A percentile compares a stretch with the other conserved stretches of the same genome.
phyloP scores from a whole-genome alignment of 2,888 invertebrate species.

The Amphipoea lucens region DNA sequence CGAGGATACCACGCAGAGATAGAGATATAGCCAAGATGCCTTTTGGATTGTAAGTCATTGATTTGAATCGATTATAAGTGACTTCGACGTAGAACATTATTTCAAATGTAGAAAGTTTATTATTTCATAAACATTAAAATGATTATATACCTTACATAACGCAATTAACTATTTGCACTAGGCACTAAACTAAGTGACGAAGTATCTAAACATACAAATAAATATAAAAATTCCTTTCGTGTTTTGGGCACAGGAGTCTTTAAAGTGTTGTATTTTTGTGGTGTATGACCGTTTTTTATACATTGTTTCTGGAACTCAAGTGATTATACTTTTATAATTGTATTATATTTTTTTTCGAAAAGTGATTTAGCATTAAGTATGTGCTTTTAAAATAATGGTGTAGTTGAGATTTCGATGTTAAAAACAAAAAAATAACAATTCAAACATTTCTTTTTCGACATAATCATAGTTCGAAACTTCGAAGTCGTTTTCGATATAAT shows the following conservation, averaged over 20 bases:
- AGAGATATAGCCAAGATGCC: conserved; percentile 71
- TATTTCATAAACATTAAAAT: not conserved
- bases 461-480: not conserved
- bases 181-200: not conserved
- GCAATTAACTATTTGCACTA: not conserved
- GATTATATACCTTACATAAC: not conserved
- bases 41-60: conserved; percentile 79
- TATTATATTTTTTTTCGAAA: not conserved
- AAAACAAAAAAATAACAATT: not conserved
- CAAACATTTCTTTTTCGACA: not conserved
- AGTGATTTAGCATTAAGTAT: too few species aligned
- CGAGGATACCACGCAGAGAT: conserved; percentile 31
- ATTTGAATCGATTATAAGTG: not conserved
- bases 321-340: not conserved
- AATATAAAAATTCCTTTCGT: not conserved
- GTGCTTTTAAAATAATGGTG: not conserved
- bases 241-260: not conserved
- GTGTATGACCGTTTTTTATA: not conserved
- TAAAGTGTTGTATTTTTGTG: not conserved
- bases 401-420: not conserved
- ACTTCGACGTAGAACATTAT: not conserved
- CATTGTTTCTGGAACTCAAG: not conserved
- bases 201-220: not conserved
- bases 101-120: not conserved
- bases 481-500: not conserved